phyloP scores from a whole-genome alignment of 1,140 invertebrate species.

The Manduca sexta region DNA sequence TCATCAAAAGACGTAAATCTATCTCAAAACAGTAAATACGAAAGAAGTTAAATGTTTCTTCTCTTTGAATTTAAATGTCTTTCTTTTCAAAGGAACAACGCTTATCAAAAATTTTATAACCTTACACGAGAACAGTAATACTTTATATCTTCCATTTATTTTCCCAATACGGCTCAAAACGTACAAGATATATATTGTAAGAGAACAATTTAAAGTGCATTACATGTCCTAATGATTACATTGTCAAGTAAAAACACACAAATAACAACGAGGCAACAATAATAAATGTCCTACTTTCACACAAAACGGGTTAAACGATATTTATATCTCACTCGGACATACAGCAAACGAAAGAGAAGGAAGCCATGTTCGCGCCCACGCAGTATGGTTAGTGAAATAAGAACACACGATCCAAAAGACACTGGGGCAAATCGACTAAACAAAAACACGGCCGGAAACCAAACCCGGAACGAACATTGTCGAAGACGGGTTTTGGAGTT shows the following conservation, averaged over 20 bases:
- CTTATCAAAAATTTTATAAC: too few species aligned
- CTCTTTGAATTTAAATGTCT: too few species aligned
- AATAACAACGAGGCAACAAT: slow-evolving; percentile 6
- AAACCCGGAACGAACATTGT: not conserved
- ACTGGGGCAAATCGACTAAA: slow-evolving; percentile 6
- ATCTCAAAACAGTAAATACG: too few species aligned
- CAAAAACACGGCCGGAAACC: slow-evolving; percentile 12
- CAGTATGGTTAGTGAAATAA: not conserved
- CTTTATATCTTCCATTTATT: too few species aligned
- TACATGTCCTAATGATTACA: slow-evolving; percentile 1
- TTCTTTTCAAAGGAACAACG: too few species aligned
- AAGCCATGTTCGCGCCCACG: slow-evolving; percentile 7
- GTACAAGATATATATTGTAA: too few species aligned
- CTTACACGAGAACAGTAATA: too few species aligned
- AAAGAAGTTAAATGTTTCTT: too few species aligned
- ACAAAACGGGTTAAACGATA: slow-evolving; percentile 9
- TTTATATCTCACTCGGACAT: not conserved
- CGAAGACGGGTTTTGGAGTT: not conserved
- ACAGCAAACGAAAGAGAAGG: slow-evolving; percentile 1
- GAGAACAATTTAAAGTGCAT: not conserved
- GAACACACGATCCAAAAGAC: slow-evolving; percentile 7
- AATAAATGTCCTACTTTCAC: slow-evolving; percentile 13
- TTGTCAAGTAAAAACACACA: slow-evolving; percentile 4
- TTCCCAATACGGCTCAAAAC: too few species aligned
- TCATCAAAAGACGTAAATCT: too few species aligned